Evolutionary conservation across 2,113 vertebrate species (phyloP).

Genomic region (Chamaea fasciata): DNA sequence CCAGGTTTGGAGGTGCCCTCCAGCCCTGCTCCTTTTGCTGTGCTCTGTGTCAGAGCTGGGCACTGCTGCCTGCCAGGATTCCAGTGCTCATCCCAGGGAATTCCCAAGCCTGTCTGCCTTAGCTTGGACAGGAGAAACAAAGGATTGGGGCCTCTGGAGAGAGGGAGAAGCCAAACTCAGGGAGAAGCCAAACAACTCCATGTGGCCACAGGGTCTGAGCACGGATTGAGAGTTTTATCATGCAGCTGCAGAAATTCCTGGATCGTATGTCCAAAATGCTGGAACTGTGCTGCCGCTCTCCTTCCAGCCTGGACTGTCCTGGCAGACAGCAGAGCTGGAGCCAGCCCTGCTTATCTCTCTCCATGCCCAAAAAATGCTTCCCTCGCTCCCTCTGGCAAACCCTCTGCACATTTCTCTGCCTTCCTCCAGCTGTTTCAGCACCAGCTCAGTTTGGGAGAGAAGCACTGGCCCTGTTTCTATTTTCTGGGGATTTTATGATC

Average conservation of each 20-base stretch:
- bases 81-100: fast-evolving
- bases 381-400: neutral
- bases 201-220: fast-evolving
- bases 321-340: fast-evolving
- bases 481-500: neutral
- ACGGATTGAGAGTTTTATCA: neutral
- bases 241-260: neutral
- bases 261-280: neutral
- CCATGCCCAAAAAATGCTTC: neutral
- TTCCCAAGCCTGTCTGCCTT: neutral
- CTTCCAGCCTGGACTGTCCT: neutral
- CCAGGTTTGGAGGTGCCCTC: neutral
- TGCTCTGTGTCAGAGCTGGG: neutral
- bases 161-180: too few species aligned
- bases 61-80: neutral
- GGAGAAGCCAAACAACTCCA: neutral
- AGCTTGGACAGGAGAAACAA: neutral
- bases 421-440: neutral
- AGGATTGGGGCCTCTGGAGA: neutral
- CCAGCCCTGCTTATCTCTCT: neutral
- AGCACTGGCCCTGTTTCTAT: neutral
- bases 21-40: too few species aligned
- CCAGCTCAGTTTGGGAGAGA: neutral
- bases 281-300: neutral
- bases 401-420: neutral